Evolutionary conservation across 2,113 vertebrate species (phyloP).

Genomic region (Scomber scombrus): DNA sequence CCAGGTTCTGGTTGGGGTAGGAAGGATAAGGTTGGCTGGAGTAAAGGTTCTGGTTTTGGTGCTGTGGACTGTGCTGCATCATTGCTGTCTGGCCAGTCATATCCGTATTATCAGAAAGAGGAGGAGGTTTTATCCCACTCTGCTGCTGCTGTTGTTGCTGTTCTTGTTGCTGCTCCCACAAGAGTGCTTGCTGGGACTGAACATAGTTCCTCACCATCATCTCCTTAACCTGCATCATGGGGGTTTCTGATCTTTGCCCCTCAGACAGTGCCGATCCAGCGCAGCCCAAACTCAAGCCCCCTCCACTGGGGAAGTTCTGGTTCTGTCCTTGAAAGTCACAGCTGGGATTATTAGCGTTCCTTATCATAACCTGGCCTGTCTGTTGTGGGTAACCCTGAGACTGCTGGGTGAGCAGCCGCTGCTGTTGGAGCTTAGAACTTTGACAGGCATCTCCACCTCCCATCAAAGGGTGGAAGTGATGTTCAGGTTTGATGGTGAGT

Average conservation of each 20-base stretch:
- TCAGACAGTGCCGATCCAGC: slow-evolving; percentile 71
- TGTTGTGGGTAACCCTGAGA: slow-evolving; percentile 78
- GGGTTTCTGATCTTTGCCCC: slow-evolving; percentile 84
- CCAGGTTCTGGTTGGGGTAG: slow-evolving; percentile 83
- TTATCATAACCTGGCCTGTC: slow-evolving; percentile 66
- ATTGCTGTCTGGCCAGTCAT: slow-evolving; percentile 77
- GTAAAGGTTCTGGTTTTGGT: slow-evolving; percentile 82
- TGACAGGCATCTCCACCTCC: slow-evolving; percentile 87
- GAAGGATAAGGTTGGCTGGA: slow-evolving; percentile 70
- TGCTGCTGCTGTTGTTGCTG: slow-evolving; percentile 57
- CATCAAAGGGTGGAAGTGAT: slow-evolving; percentile 87
- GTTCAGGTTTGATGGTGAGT: slow-evolving; percentile 92
- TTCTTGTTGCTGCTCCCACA: slow-evolving; percentile 91
- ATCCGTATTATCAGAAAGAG: slow-evolving; percentile 78
- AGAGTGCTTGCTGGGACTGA: slow-evolving; percentile 94
- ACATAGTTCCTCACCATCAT: slow-evolving; percentile 95
- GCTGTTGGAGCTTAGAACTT: slow-evolving; percentile 77
- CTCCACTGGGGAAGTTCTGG: slow-evolving; percentile 72
- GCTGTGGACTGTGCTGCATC: slow-evolving; percentile 83
- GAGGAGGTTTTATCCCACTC: slow-evolving; percentile 68
- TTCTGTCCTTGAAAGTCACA: slow-evolving; percentile 83
- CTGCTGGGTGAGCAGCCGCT: slow-evolving; percentile 76
- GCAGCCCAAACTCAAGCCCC: slow-evolving; percentile 77
- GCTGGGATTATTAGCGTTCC: slow-evolving; percentile 75
- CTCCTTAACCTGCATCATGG: slow-evolving; percentile 92